Base-by-base conservation (phyloP, 2,113 vertebrate species). In the Clarias magur region DNA sequence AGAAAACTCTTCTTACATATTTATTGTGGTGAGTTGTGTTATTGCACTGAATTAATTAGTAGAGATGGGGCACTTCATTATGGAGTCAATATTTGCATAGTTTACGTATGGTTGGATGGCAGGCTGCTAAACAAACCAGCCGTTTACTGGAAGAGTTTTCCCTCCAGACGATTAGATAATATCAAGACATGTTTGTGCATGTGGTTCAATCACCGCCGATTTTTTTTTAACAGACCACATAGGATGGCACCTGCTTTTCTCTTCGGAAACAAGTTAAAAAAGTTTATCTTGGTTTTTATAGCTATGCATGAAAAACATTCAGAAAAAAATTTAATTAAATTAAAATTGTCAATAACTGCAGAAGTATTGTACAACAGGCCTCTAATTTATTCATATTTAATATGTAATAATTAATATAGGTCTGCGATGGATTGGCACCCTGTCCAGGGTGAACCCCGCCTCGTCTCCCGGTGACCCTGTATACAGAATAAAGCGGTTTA, bases 121-220 rank as follows among this genome's bases (percentile, higher is more conserved):
- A 83, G 27, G 82, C 15, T 78, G 89, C 86, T 86, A 86, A 90
- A 86, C 80, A 84, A 90, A 88, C 87, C 78, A 78, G 75, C 59
- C 80, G 27, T 79, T 91, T 91, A 90, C 90, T 89, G 90, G 90
- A 90, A 90, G 84, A 79, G 79, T 78, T 89, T 89, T 87, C 76
- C 86, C 90, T 90, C 75, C 42, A 88, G 88, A 91, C 86, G 76
- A 88, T 88, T 82, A 89, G 85, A 90, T 89, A 88, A 87, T 88
- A 88, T 87, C 86, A 84, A 89, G 87, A 90, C 85, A 89, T 88
- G 90, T 90, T 89, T 91, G 82, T 78, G 82, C 57, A 72, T 84
- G 86, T 11, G 81, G 75, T 89, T 82, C 76, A 72, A 62, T 89
- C 30, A 72, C 86, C 56, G 38, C 68, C 62, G 78, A 88, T 86